phyloP scores from a whole-genome alignment of 2,888 invertebrate species.

The Drosophila sordidapex region DNA sequence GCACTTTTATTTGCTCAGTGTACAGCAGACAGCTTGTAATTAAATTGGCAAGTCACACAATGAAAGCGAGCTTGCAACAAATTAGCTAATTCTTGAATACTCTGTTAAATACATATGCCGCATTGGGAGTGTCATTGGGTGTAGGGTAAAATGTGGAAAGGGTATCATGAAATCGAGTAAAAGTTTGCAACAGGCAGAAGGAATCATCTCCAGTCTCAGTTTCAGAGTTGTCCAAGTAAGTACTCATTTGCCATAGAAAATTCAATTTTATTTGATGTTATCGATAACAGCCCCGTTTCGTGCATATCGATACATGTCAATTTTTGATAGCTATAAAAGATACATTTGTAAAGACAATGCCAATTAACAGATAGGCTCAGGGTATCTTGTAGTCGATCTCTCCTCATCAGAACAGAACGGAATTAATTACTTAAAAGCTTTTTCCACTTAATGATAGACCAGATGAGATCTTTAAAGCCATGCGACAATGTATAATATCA shows the following conservation, averaged over 20 bases:
- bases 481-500: background rate
- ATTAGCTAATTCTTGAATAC: background rate
- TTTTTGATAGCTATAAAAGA: background rate
- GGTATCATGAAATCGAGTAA: background rate
- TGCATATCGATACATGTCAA: background rate
- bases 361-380: background rate
- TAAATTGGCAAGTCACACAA: background rate
- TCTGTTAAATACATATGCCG: background rate
- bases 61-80: background rate
- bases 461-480: background rate
- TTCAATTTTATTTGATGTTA: background rate
- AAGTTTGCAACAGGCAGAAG: background rate
- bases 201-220: background rate
- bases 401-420: background rate
- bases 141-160: background rate
- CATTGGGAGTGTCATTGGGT: background rate
- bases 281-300: background rate
- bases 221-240: background rate
- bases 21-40: background rate
- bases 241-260: background rate
- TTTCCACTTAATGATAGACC: background rate
- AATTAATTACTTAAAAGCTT: no score
- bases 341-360: background rate
- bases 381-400: background rate
- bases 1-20: background rate